Conservation (phyloP, 2,888 invertebrate species). For the Scelioninae gen. 2 region DNA sequence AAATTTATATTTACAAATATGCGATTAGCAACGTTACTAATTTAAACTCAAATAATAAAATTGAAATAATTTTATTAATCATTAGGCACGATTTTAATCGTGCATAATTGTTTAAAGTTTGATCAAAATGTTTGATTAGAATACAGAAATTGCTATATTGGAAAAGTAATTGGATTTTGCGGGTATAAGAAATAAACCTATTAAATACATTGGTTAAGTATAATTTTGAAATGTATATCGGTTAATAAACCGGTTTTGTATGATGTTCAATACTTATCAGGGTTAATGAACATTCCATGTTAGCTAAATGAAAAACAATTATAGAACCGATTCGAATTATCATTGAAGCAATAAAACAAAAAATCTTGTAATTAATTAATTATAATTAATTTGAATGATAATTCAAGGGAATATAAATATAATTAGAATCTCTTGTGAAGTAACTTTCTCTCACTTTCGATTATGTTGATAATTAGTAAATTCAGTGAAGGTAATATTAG, state of each 20-base stretch:
- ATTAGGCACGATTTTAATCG: too few species aligned
- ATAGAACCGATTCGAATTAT: too few species aligned
- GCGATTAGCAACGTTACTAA: too few species aligned
- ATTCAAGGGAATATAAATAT: neutral
- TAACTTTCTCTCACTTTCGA: constrained; percentile 49
- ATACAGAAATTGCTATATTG: constrained; percentile 30
- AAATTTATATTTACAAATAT: too few species aligned
- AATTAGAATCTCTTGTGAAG: neutral
- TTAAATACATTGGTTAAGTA: constrained; percentile 39
- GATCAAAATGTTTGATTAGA: neutral
- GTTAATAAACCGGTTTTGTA: constrained; percentile 35
- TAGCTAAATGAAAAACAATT: too few species aligned
- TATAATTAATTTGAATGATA: constrained; percentile 13
- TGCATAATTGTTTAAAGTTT: neutral
- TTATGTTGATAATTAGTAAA: constrained; percentile 18
- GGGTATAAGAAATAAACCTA: constrained; percentile 40
- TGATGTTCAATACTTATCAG: too few species aligned
- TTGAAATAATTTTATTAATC: too few species aligned
- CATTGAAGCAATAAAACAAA: constrained; percentile 5
- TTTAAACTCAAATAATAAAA: too few species aligned
- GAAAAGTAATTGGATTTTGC: constrained; percentile 48
- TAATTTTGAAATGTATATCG: constrained; percentile 43
- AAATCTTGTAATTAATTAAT: constrained; percentile 23
- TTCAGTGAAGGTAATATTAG: neutral
- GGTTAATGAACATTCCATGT: too few species aligned